Evolutionary conservation across 2,113 vertebrate species (phyloP).

Genomic region (Odontophorus gujanensis): DNA sequence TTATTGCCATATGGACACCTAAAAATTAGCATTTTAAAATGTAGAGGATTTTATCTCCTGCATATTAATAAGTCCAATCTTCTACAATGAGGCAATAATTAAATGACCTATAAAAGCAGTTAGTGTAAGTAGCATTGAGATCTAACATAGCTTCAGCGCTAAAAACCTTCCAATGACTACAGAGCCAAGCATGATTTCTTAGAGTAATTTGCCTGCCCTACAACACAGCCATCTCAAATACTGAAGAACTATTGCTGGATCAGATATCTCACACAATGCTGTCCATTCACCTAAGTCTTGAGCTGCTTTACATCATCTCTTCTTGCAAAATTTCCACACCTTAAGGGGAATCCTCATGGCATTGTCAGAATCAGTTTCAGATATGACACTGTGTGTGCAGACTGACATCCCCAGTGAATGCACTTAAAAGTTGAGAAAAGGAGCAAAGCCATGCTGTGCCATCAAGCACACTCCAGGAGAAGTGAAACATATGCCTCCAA

Average conservation of each 20-base stretch:
- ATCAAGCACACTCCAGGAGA: not conserved
- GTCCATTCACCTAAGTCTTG: not conserved
- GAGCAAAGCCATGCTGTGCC: not conserved
- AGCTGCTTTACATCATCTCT: not conserved
- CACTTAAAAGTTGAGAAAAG: not conserved
- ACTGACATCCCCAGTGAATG: not conserved
- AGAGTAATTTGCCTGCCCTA: not conserved
- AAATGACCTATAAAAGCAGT: conserved; percentile 60
- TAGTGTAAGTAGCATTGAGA: conserved; percentile 37
- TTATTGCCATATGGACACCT: conserved; percentile 62
- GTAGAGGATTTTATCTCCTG: conserved; percentile 42
- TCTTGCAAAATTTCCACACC: not conserved
- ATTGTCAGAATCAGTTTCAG: not conserved
- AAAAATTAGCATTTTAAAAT: conserved; percentile 61
- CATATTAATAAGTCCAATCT: conserved; percentile 55
- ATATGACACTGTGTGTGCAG: not conserved
- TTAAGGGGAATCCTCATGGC: not conserved
- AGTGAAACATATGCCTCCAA: not conserved
- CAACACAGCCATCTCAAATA: not conserved
- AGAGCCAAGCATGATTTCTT: not conserved
- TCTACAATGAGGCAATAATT: conserved; percentile 38
- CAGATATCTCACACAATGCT: not conserved
- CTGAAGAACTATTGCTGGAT: not conserved
- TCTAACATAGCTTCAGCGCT: conserved; percentile 22
- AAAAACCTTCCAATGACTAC: not conserved